Percentiles rank a stretch among this genome's conserved stretches.
Evolutionary conservation across 2,113 vertebrate genomes (phyloP).

Genomic region (Prolemur simus): DNA sequence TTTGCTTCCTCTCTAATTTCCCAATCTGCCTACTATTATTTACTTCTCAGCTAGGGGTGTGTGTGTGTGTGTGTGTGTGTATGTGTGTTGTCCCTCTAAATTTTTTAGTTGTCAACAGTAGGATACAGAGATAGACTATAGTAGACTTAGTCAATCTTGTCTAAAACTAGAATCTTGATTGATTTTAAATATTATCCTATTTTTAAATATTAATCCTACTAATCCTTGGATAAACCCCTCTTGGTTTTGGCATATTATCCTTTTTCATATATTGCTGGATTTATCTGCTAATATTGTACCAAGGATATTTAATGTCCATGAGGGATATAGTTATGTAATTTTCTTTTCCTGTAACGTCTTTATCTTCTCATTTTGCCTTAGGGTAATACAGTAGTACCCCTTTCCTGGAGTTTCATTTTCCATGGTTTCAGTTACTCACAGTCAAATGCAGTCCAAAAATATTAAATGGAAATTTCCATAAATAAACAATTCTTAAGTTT

Average conservation of each 20-base stretch:
- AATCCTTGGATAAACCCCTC: neutral
- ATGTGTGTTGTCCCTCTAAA: neutral
- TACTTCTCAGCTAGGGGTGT: neutral
- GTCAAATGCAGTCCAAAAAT: neutral
- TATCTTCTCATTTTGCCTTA: neutral
- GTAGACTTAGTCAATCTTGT: neutral
- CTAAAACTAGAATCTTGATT: neutral
- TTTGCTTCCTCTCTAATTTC: neutral
- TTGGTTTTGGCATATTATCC: neutral
- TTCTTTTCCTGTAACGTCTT: neutral
- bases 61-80: neutral
- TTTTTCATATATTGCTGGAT: neutral
- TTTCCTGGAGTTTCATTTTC: neutral
- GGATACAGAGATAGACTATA: neutral
- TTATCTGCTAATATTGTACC: neutral
- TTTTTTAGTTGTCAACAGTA: neutral
- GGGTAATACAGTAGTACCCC: neutral
- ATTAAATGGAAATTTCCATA: neutral
- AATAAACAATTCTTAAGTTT: neutral
- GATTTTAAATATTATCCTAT: neutral
- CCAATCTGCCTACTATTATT: neutral
- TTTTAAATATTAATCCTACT: too few relatives aligned
- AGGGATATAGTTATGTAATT: neutral
- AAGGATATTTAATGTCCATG: neutral
- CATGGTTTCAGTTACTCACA: neutral